phyloP scores from a whole-genome alignment of 2,888 invertebrate species.

The Scaptomyza polygonia region DNA sequence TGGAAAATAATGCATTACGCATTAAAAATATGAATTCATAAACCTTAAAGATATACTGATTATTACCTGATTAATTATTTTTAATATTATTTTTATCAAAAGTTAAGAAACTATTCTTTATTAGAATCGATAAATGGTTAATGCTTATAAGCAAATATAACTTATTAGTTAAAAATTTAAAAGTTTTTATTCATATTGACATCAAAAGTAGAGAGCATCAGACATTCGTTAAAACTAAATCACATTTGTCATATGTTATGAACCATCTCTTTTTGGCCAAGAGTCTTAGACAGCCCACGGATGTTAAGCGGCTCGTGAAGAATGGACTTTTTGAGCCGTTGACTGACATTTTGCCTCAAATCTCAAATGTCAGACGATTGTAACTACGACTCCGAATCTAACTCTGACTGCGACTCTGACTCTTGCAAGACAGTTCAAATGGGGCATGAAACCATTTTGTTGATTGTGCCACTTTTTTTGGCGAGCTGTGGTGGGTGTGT shows the following conservation, averaged over 20 bases:
- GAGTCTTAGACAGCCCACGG: conserved; percentile 36
- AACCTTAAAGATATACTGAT: too few species aligned
- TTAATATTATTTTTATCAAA: too few species aligned
- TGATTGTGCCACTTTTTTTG: conserved; percentile 70
- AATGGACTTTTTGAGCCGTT: conserved; percentile 52
- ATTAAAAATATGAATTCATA: too few species aligned
- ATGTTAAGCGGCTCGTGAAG: conserved; percentile 27
- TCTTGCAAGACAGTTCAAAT: conserved; percentile 76
- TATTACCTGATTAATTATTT: too few species aligned
- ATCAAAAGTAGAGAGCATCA: conserved; percentile 28
- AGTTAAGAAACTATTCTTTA: too few species aligned
- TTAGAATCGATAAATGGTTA: too few species aligned
- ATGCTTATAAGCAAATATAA: too few species aligned
- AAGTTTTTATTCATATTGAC: too few species aligned
- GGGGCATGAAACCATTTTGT: too few species aligned
- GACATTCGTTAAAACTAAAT: background rate
- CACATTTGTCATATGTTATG: conserved; percentile 56
- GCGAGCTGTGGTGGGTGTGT: conserved; percentile 9
- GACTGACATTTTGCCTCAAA: conserved; percentile 79
- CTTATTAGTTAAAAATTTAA: background rate
- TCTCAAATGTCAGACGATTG: conserved; percentile 71
- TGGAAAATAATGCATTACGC: too few species aligned
- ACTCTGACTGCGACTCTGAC: conserved; percentile 23
- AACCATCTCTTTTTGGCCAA: conserved; percentile 40
- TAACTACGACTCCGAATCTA: conserved; percentile 22